Evolutionary conservation across 2,113 vertebrate species (phyloP).

Genomic region (Ardeotis arabs): DNA sequence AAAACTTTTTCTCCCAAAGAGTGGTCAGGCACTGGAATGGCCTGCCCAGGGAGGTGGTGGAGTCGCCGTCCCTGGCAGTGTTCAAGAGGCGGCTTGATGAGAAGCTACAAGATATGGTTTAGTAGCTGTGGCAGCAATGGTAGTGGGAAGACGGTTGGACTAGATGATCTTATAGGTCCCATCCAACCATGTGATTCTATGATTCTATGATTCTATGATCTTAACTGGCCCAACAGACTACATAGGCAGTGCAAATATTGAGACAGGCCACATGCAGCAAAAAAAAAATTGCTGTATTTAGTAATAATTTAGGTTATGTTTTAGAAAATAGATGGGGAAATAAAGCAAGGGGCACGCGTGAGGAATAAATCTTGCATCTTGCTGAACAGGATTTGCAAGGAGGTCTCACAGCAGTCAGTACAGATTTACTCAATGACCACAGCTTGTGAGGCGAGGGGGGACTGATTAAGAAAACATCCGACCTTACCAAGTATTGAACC

Average conservation of each 20-base stretch:
- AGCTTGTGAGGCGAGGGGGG: not conserved
- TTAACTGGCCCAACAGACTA: too few relatives aligned
- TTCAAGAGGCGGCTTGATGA: too few relatives aligned
- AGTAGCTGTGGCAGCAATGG: too few relatives aligned
- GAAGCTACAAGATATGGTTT: too few relatives aligned
- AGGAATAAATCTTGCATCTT: not conserved
- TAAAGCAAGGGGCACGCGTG: not conserved
- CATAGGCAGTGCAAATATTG: not conserved
- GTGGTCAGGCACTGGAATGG: too few relatives aligned
- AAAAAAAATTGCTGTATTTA: not conserved
- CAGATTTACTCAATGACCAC: not conserved
- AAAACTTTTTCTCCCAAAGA: too few relatives aligned
- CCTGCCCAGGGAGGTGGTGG: too few relatives aligned
- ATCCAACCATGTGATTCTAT: too few relatives aligned
- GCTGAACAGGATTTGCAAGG: not conserved
- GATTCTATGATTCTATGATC: too few relatives aligned
- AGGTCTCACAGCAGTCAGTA: not conserved
- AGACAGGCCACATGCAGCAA: rapidly evolving
- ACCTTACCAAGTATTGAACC: not conserved
- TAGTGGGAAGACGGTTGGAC: too few relatives aligned
- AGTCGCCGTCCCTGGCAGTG: too few relatives aligned
- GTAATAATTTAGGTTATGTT: not conserved
- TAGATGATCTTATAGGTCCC: too few relatives aligned
- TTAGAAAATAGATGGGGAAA: not conserved
- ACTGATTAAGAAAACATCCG: rapidly evolving